These are phyloP conservation scores for Penaeus vannamei DNA, from an alignment of 1,140 invertebrate species.

Conservation along the genomic window DNA sequence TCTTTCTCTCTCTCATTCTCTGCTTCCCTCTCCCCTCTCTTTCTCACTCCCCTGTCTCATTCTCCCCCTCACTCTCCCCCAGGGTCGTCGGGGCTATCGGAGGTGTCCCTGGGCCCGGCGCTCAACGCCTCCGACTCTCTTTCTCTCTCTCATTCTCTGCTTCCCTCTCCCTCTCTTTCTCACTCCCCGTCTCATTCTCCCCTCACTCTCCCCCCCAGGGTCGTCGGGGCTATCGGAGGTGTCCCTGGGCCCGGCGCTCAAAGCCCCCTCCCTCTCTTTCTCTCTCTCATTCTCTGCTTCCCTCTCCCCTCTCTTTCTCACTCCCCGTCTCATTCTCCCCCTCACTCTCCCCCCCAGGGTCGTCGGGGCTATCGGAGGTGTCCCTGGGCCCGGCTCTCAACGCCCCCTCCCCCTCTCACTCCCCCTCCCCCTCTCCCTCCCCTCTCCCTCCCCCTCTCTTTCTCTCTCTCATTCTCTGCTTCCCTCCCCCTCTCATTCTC, in stretches of 20 bases:
- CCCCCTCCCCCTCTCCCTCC: neutral
- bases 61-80: too few relatives aligned
- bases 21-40: neutral
- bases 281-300: too few relatives aligned
- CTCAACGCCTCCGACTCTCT: slow-evolving; percentile 13
- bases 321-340: neutral
- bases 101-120: too few relatives aligned
- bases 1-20: neutral
- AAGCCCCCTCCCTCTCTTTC: neutral
- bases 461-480: slow-evolving; percentile 44
- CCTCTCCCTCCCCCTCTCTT: neutral
- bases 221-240: slow-evolving; percentile 53
- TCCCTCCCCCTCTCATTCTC: slow-evolving; percentile 37
- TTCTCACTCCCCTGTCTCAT: neutral
- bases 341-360: neutral
- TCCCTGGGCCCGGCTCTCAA: too few relatives aligned
- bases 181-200: too few relatives aligned
- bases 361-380: too few relatives aligned
- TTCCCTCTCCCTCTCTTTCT: too few relatives aligned
- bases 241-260: slow-evolving; percentile 29
- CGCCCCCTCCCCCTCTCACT: neutral
- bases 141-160: fast-evolving
- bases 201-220: neutral
- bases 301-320: too few relatives aligned
- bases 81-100: too few relatives aligned